Evolutionary conservation across 1,140 invertebrate genomes (phyloP).

Genomic region (Atta cephalotes): DNA sequence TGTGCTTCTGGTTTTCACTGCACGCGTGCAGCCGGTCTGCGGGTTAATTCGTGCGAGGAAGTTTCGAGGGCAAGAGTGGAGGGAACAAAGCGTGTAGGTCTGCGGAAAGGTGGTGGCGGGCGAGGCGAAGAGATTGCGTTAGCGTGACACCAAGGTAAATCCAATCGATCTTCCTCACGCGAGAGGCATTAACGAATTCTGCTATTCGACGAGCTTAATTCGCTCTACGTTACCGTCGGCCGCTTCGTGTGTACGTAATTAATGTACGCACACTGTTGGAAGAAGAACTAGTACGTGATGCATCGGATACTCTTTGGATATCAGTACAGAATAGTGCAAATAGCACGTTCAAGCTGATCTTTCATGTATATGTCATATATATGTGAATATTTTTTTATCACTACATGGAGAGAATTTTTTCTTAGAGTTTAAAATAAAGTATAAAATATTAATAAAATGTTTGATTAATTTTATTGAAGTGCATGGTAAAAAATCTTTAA

Average conservation of each 20-base stretch:
- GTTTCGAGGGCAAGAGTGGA: constrained; percentile 71
- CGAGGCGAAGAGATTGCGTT: constrained; percentile 63
- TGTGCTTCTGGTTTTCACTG: constrained; percentile 81
- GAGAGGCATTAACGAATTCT: constrained; percentile 75
- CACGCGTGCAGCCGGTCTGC: constrained; percentile 78
- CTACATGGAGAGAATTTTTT: no score
- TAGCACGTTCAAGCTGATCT: background rate
- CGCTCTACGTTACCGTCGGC: constrained; percentile 30
- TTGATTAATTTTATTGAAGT: no score
- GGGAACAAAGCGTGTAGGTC: constrained; percentile 55
- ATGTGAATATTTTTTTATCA: background rate
- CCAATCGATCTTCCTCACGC: constrained; percentile 77
- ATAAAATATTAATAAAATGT: no score
- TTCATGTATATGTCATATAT: background rate
- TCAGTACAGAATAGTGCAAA: background rate
- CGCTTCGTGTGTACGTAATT: constrained; percentile 50
- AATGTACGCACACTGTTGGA: constrained; percentile 32
- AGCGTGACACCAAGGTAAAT: constrained; percentile 72
- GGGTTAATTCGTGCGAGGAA: constrained; percentile 78
- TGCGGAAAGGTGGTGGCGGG: constrained; percentile 58
- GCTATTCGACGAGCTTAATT: constrained; percentile 71
- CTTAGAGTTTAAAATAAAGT: no score
- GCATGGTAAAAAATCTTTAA: no score
- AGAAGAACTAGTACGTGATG: constrained; percentile 27
- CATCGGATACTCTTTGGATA: constrained; percentile 17